These are phyloP conservation scores for Sebastes hubbsi DNA, from an alignment of 2,797 vertebrate species.

Conservation along the genomic window DNA sequence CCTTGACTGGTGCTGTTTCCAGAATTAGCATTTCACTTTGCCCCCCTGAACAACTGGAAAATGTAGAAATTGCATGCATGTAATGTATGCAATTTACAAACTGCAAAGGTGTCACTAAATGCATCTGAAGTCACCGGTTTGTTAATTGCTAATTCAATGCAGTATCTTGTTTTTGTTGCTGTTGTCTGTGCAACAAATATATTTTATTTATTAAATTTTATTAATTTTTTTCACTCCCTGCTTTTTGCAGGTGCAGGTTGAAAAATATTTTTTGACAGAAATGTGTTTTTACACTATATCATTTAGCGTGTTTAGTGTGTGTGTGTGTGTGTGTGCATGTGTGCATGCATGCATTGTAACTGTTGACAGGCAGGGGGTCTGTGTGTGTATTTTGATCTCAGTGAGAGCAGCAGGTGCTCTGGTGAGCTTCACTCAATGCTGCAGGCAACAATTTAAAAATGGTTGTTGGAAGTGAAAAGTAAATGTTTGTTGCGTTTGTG, in stretches of 20 bases:
- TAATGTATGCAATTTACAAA: not conserved
- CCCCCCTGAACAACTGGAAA: constrained; percentile 3
- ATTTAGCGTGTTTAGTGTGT: not conserved
- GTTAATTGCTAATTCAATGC: not conserved
- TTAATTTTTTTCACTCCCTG: not conserved
- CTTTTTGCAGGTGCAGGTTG: not conserved
- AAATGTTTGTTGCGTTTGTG: not conserved
- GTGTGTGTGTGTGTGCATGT: not conserved
- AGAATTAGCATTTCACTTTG: constrained; percentile 39
- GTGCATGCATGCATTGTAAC: not conserved
- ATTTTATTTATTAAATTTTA: no score
- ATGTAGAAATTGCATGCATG: not conserved
- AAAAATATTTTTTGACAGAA: not conserved
- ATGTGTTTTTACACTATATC: not conserved
- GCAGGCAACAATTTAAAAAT: constrained; percentile 42
- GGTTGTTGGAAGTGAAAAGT: constrained; percentile 20
- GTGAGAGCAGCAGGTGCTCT: constrained; percentile 51
- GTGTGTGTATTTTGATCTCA: constrained; percentile 48
- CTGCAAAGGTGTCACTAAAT: not conserved
- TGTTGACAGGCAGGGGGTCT: constrained; percentile 23
- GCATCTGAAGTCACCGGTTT: not conserved
- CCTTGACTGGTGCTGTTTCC: constrained; percentile 30
- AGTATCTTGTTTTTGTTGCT: not conserved
- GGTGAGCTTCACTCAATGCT: constrained; percentile 33
- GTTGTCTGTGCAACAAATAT: not conserved